Percentiles rank a stretch among this genome's conserved stretches.
These are phyloP conservation scores for Agrilus mali DNA, from an alignment of 2,888 invertebrate species.

Conservation along the genomic window DNA sequence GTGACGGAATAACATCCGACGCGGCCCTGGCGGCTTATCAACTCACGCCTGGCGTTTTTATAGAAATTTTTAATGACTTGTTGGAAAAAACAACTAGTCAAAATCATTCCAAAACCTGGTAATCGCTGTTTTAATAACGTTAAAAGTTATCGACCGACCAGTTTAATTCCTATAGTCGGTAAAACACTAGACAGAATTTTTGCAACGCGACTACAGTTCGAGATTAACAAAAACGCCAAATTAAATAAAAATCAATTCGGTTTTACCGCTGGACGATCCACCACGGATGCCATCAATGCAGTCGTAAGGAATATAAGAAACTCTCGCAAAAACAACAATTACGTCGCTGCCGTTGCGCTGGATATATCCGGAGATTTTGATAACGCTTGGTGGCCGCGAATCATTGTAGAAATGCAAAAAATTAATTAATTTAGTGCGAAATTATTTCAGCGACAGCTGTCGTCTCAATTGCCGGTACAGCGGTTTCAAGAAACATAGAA, in stretches of 20 bases:
- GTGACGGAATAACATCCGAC: conserved; percentile 3
- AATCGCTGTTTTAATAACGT: conserved; percentile 1
- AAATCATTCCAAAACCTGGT: conserved; percentile 1
- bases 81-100: conserved; percentile 1
- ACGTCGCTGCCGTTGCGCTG: conserved; percentile 8
- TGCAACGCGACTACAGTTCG: conserved; percentile 1
- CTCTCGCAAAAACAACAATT: conserved; percentile 3
- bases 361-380: conserved; percentile 18
- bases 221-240: not conserved
- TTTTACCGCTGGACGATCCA: conserved; percentile 1
- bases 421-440: conserved; percentile 1
- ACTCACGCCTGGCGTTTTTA: not conserved
- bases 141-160: conserved; percentile 2
- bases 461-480: not conserved
- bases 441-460: conserved; percentile 3
- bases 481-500: not conserved
- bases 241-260: conserved; percentile 4
- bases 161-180: conserved; percentile 4
- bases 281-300: too few species aligned
- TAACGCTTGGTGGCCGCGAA: conserved; percentile 19
- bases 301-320: not conserved
- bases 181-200: conserved; percentile 3
- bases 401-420: too few species aligned
- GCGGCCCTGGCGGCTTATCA: not conserved
- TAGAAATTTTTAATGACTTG: conserved; percentile 1